Percentiles rank a stretch among this genome's conserved stretches.
These are phyloP conservation scores for Tupaia chinensis DNA, from an alignment of 2,113 vertebrate genomes.

Conservation along the genomic window DNA sequence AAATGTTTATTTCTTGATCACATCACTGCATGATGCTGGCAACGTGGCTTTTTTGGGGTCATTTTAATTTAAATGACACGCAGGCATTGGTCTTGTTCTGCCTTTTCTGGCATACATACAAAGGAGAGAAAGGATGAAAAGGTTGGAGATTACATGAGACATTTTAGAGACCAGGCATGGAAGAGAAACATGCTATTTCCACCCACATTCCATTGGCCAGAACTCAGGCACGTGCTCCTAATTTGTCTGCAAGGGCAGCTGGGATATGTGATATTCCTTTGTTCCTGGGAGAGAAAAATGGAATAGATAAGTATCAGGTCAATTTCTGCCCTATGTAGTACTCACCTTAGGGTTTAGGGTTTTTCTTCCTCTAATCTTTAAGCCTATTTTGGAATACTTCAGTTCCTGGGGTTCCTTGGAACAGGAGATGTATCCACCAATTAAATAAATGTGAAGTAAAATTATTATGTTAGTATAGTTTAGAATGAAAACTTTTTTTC, in stretches of 20 bases:
- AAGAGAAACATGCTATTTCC: not conserved
- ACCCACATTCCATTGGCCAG: not conserved
- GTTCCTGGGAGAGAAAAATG: not conserved
- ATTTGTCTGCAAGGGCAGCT: not conserved
- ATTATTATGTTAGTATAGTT: constrained; percentile 23
- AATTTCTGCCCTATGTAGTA: not conserved
- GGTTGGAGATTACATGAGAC: not conserved
- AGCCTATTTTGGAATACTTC: not conserved
- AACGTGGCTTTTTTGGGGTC: not conserved
- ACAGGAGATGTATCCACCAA: not conserved
- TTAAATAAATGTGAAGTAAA: constrained; percentile 18
- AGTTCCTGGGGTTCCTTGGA: not conserved
- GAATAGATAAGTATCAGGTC: not conserved
- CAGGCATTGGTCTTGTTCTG: not conserved
- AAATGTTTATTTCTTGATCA: constrained; percentile 7
- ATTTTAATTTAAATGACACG: constrained; percentile 16
- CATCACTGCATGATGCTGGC: not conserved
- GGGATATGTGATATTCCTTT: not conserved
- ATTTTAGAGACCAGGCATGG: not conserved
- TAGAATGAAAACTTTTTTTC: constrained; percentile 42
- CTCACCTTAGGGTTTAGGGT: not conserved
- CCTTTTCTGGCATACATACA: not conserved
- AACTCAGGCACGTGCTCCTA: not conserved
- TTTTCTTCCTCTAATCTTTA: not conserved
- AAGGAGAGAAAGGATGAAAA: not conserved